A percentile compares a stretch with the other conserved stretches of the same genome.
Conservation (phyloP, 2,113 vertebrate species). For the Corythornis madagascariensis region DNA sequence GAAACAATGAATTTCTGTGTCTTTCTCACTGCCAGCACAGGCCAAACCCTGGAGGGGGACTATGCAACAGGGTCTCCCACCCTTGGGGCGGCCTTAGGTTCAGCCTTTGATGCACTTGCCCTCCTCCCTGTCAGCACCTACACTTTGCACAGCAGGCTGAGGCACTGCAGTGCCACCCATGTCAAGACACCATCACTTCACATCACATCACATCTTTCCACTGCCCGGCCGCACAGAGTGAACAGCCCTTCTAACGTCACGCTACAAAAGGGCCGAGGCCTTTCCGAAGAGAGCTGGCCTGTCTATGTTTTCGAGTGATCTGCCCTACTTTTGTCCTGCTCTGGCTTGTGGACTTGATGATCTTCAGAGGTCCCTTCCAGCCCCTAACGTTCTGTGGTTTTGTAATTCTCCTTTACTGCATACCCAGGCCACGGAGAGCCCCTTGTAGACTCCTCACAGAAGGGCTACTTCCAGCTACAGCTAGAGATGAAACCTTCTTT, state of each 20-base stretch:
- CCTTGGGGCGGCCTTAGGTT: neutral
- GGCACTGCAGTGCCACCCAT: fast-evolving
- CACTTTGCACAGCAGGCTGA: neutral
- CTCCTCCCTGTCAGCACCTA: neutral
- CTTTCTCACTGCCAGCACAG: neutral
- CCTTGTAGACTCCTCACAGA: neutral
- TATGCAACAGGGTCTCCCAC: fast-evolving
- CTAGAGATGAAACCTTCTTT: neutral
- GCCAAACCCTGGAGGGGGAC: neutral
- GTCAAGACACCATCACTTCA: neutral
- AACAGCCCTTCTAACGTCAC: neutral
- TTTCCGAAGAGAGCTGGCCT: neutral
- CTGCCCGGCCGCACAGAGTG: neutral
- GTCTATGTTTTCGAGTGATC: neutral
- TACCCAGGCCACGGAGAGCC: neutral
- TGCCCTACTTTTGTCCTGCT: too few relatives aligned
- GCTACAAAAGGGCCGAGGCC: neutral
- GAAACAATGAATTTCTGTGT: neutral
- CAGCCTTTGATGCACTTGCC: neutral
- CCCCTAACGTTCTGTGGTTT: too few relatives aligned
- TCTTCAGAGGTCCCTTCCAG: too few relatives aligned
- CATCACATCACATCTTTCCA: neutral
- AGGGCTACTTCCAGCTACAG: neutral
- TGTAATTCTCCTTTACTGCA: neutral
- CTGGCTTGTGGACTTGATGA: too few relatives aligned